A percentile compares a stretch with the other conserved stretches of the same genome.
phyloP scores from a whole-genome alignment of 2,888 invertebrate genomes.

The Nasonovia ribisnigri region DNA sequence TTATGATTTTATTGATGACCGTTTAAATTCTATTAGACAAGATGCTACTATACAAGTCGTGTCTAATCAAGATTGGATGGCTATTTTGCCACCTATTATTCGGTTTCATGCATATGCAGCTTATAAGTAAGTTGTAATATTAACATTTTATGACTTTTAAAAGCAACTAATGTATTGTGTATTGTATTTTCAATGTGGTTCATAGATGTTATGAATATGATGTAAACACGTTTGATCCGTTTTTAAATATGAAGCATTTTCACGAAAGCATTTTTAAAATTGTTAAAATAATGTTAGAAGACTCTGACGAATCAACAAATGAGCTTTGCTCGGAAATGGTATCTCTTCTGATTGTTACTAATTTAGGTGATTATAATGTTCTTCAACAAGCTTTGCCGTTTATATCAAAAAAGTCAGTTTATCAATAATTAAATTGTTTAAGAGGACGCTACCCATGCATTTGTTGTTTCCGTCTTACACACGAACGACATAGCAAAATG shows the following conservation, averaged over 20 bases:
- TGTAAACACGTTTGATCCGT: conserved; percentile 76
- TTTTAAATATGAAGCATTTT: conserved; percentile 68
- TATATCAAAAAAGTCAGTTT: conserved; percentile 64
- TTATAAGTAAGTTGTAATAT: conserved; percentile 74
- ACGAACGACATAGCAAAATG: too few relatives aligned
- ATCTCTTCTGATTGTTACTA: conserved; percentile 48
- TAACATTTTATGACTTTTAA: conserved; percentile 55
- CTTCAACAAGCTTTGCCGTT: conserved; percentile 52
- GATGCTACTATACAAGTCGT: conserved; percentile 83
- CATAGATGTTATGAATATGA: conserved; percentile 76
- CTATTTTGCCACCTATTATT: conserved; percentile 81
- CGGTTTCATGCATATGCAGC: conserved; percentile 80
- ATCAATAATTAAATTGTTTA: conserved; percentile 18
- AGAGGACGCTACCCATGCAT: too few relatives aligned
- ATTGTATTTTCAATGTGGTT: conserved; percentile 65
- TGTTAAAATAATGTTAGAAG: conserved; percentile 13
- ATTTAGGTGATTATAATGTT: conserved; percentile 55
- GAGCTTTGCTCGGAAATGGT: conserved; percentile 57
- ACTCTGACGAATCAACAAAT: conserved; percentile 9
- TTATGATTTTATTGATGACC: conserved; percentile 84
- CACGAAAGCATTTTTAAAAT: conserved; percentile 57
- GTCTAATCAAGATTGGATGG: conserved; percentile 72
- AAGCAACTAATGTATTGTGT: not conserved
- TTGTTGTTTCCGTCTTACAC: too few relatives aligned
- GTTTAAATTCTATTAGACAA: conserved; percentile 82